A percentile compares a stretch with the other conserved stretches of the same genome.
Conservation (phyloP, 23 tunicate species). For the Trididemnum clinides region DNA sequence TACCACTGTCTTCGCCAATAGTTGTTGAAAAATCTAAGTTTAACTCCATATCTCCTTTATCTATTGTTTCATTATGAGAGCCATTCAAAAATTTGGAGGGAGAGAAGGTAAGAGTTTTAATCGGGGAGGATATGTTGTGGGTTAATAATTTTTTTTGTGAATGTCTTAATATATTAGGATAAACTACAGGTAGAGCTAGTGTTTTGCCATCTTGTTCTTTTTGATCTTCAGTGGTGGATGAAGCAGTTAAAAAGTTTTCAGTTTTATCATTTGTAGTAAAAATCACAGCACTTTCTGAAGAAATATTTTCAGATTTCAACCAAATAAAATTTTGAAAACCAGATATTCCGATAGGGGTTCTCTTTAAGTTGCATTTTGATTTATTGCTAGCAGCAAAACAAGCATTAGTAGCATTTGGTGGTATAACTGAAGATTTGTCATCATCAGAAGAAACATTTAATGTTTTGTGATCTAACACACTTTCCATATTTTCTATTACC, state of each 20-base stretch:
- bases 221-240: neutral
- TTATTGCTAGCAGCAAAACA: no score
- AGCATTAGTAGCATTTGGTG: no score
- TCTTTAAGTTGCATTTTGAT: no score
- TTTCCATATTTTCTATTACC: no score
- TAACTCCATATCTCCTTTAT: neutral
- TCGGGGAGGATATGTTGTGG: neutral
- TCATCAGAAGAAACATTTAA: no score
- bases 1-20: conserved; percentile 2
- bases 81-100: conserved; percentile 3
- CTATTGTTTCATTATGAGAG: neutral
- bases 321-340: neutral
- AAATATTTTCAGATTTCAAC: neutral
- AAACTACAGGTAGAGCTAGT: neutral
- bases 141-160: neutral
- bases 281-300: neutral
- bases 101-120: conserved; percentile 11
- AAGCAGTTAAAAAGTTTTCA: neutral
- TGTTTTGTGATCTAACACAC: no score
- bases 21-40: neutral
- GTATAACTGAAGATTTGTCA: no score
- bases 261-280: neutral
- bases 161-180: conserved; percentile 7
- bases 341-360: neutral
- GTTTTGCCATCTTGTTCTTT: no score